phyloP scores from a whole-genome alignment of 37 sponge, comb jelly and placozoan species.

The Agelas oroides region DNA sequence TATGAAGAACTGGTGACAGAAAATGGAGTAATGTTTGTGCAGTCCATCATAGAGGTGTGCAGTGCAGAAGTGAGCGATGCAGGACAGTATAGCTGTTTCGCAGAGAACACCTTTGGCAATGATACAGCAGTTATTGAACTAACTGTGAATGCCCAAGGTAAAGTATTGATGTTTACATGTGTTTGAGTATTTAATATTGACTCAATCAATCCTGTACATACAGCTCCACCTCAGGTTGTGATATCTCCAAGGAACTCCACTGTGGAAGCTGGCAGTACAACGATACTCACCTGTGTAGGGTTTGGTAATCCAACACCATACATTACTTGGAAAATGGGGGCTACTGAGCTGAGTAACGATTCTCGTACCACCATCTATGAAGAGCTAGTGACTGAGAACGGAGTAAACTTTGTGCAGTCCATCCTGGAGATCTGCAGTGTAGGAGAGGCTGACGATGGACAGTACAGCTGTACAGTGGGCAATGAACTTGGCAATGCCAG shows the following conservation, averaged over 20 bases:
- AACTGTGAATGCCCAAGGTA: too few species aligned
- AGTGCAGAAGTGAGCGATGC: background rate
- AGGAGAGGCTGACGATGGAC: background rate
- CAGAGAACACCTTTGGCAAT: background rate
- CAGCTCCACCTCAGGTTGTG: conserved; percentile 14
- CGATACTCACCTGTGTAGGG: conserved; percentile 15
- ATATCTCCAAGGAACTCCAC: background rate
- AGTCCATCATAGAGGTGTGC: background rate
- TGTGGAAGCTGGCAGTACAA: background rate
- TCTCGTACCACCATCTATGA: conserved; percentile 8
- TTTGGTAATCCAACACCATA: conserved; percentile 12
- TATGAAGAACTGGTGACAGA: background rate
- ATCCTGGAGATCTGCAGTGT: conserved; percentile 9
- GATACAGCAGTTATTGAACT: too few species aligned
- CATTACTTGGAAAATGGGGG: conserved; percentile 1
- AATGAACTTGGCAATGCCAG: background rate
- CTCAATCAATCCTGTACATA: too few species aligned
- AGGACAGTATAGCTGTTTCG: conserved; percentile 14
- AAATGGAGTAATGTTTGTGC: background rate
- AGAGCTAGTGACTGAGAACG: background rate
- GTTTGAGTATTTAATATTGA: too few species aligned
- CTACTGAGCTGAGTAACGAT: background rate
- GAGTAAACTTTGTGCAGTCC: background rate
- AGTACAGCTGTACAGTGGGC: conserved; percentile 10
- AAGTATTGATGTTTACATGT: too few species aligned